Base-by-base conservation (phyloP, 2,113 vertebrate species). In the Rhadina sibilatrix region DNA sequence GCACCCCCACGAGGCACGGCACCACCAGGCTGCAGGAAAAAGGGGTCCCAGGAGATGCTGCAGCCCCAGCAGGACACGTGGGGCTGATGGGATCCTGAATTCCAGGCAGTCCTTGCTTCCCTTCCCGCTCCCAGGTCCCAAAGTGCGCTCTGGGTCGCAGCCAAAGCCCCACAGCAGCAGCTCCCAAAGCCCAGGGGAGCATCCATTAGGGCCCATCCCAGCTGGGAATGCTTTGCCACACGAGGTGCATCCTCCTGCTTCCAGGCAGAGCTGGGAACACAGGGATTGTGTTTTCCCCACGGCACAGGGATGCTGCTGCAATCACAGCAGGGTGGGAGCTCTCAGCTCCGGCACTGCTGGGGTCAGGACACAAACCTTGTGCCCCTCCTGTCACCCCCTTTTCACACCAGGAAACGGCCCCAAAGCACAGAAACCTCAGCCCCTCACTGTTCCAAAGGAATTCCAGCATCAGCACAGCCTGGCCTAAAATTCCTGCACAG, bases 271-370 rank as follows among this genome's bases (percentile, higher is more conserved):
- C 78, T 78, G 56, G 88, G 57, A 35, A 20, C 33, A 11, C 46
- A 1, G 30, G 57, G 56, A 4, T 17, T 0, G 0, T 0, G 0
- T 6, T 70, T 23, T 14, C 63, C 42, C 69, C 25, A 0, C 0
- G 15, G 35, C 50, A 12, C 38, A 2, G 6, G 52, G 61, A 63
- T 2, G 2, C n/a, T 75, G 40, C 54, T 53, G 10, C 37, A 8
- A 19, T 4, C 30, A 12, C 53, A 22, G 66, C 40, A 20, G 57
- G 38, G 20, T 4, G 33, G 46, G 14, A 70, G 64, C 4, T 52
- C 38, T 23, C 38, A 42, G 46, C 44, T 25, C 63, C 69, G 81
- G 15, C 49, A 1, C 82, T 38, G 15, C 53, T 6, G 10, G 30
- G 38, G 54, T 10, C 0, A 14, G 33, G 44, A 28, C 50, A 53